These are phyloP conservation scores for Otus scops DNA, from an alignment of 2,797 vertebrate species.

Conservation along the genomic window DNA sequence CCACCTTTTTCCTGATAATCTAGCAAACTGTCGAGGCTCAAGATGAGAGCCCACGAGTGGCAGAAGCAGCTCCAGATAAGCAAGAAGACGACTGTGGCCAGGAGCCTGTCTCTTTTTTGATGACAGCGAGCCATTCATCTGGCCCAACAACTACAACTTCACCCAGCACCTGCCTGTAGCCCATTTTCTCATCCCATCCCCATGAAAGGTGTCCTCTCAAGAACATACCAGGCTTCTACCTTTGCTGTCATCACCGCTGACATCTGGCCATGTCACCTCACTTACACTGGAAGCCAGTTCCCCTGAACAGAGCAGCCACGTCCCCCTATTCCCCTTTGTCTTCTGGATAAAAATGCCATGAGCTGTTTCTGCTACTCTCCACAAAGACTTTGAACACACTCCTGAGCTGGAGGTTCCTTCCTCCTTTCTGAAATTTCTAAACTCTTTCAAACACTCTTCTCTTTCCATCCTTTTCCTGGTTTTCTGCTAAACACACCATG, in stretches of 20 bases:
- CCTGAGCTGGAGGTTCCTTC: background rate
- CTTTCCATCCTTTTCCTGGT: background rate
- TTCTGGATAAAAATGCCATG: background rate
- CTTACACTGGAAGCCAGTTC: background rate
- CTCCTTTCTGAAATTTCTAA: background rate
- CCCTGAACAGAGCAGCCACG: background rate
- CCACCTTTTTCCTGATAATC: background rate
- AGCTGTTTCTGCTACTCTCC: background rate
- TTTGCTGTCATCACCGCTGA: background rate
- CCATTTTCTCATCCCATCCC: background rate
- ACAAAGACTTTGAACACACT: background rate
- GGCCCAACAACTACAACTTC: background rate
- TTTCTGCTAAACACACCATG: background rate
- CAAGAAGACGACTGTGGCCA: background rate
- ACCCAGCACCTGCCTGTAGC: background rate
- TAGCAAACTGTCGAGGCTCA: background rate
- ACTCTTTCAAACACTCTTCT: background rate
- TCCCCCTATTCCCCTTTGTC: background rate
- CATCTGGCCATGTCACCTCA: background rate
- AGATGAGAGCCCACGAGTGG: rapidly evolving
- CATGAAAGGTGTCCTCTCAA: background rate
- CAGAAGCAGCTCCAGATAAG: background rate
- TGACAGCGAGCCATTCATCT: background rate
- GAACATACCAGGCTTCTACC: background rate
- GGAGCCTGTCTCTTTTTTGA: background rate